Conservation (phyloP, 2,888 invertebrate species). For the Trissonchulus latispiculum region DNA sequence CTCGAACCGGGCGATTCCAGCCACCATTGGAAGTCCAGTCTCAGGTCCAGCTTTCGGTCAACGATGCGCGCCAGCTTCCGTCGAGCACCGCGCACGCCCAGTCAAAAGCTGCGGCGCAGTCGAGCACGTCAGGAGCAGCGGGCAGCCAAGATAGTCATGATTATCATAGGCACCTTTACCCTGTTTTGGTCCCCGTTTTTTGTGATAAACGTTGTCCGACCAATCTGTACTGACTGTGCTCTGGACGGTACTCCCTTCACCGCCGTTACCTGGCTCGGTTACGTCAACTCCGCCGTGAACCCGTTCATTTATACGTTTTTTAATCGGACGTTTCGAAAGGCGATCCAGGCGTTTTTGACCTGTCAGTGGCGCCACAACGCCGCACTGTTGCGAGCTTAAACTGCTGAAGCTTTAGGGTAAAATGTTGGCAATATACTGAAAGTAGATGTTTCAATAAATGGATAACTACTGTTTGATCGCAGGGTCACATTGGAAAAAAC, state of each 20-base stretch:
- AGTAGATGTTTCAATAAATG: too few species aligned
- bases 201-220: slow-evolving; percentile 19
- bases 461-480: too few species aligned
- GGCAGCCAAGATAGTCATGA: slow-evolving; percentile 23
- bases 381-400: too few species aligned
- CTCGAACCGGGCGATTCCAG: too few species aligned
- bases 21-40: too few species aligned
- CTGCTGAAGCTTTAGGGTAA: too few species aligned
- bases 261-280: slow-evolving; percentile 20
- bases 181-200: slow-evolving; percentile 24
- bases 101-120: background rate
- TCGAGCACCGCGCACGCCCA: background rate
- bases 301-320: slow-evolving; percentile 24
- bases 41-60: slow-evolving; percentile 5
- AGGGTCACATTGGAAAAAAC: too few species aligned
- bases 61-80: background rate
- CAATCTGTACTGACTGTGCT: background rate
- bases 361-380: slow-evolving; percentile 12
- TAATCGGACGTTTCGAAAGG: slow-evolving; percentile 21
- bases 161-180: slow-evolving; percentile 21
- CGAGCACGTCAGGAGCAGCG: slow-evolving; percentile 19
- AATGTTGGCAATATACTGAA: too few species aligned
- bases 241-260: slow-evolving; percentile 2
- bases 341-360: slow-evolving; percentile 11
- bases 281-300: slow-evolving; percentile 23